Evolutionary conservation across 2,888 invertebrate genomes (phyloP).

Genomic region (Cheilosia impressa): DNA sequence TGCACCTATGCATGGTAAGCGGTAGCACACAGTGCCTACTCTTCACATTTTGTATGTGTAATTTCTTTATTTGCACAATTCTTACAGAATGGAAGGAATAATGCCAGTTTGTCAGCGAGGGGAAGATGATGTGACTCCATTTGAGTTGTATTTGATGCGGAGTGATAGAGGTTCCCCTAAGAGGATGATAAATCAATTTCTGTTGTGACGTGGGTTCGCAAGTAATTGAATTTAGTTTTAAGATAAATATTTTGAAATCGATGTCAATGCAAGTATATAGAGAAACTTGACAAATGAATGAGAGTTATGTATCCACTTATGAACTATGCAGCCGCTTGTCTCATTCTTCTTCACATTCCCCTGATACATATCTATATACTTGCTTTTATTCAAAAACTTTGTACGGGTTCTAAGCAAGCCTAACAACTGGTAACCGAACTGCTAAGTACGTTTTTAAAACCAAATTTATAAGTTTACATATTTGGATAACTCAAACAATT

Average conservation of each 20-base stretch:
- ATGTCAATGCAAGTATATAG: too few species aligned
- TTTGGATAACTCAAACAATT: too few species aligned
- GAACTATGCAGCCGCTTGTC: too few species aligned
- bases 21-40: constrained; percentile 17
- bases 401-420: too few species aligned
- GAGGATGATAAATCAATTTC: constrained; percentile 46
- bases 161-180: constrained; percentile 3
- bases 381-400: too few species aligned
- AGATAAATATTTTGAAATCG: constrained; percentile 25
- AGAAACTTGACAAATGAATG: too few species aligned
- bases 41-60: constrained; percentile 28
- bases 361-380: too few species aligned
- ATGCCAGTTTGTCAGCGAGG: constrained; percentile 34
- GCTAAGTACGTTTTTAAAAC: too few species aligned
- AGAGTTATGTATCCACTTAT: too few species aligned
- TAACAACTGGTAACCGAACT: too few species aligned
- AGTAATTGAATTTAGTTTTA: constrained; percentile 24
- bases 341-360: too few species aligned
- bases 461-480: too few species aligned
- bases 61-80: constrained; percentile 58
- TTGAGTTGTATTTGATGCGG: constrained; percentile 20
- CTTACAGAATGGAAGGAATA: constrained; percentile 27
- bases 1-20: constrained; percentile 1
- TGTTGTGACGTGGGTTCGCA: constrained; percentile 22
- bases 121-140: constrained; percentile 19